Base-by-base conservation (phyloP, 30 jellyfish, hydroid and myxozoan genomes). In the Hydractinia symbiolongicarpus region DNA sequence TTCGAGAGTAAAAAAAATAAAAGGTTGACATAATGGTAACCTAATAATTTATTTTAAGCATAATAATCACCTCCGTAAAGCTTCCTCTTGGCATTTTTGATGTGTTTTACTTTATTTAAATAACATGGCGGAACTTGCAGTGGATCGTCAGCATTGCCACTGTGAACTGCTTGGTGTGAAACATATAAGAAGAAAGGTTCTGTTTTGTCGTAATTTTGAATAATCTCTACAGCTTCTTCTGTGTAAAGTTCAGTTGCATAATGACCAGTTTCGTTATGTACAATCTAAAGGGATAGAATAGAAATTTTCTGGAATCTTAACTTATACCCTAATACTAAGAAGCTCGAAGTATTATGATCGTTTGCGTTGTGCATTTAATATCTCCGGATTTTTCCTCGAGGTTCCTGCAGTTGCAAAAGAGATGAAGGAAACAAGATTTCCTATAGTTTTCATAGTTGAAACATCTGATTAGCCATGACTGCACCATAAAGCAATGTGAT, bases 71-170 rank as follows among this genome's bases (percentile, higher is more conserved):
- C 98, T 70, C 96, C 96, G 82, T 67, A 91, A 72, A 84, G 79
- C 66, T 90, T 61, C 79, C 98, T 66, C 51, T 82, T 91, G 54
- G 84, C 86, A 68, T 84, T 87, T 51, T 81, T 91, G 84, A 91
- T 91, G 86, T 91, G 82, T 19, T 81, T 77, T 61, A 91, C 71
- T 69, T 91, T 82, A n/a, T 83, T 75, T 50, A 66, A 49, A 64
- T 86, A 91, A 55, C 69, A 53, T 53, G 61, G 88, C 5, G 95
- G 96, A 8, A 74, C 95, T 79, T 91, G 96, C 62, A 86, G 87
- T 21, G 98, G 98, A 71, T 86, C 93, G 69, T 91, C 96, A 8
- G 93, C 94, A 76, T 91, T 91, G 9, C 98, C 98, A 13, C 94
- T 78, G 72, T 91, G 98, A 73, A 86, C 98, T 44, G 95, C 95